phyloP scores from a whole-genome alignment of 2,888 invertebrate species.

The Scelioninae gen. 1 region DNA sequence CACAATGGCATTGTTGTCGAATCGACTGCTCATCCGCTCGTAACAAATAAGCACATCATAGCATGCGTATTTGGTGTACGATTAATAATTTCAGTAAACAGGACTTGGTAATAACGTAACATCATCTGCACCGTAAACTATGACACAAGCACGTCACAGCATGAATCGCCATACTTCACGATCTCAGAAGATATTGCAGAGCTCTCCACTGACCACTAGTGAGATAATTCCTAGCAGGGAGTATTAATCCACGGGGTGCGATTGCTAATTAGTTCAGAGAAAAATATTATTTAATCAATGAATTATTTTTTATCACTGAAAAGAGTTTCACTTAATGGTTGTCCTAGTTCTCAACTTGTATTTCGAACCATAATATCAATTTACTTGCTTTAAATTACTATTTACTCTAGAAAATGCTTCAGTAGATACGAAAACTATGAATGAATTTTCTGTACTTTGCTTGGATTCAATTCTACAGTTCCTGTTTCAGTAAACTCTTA shows the following conservation, averaged over 20 bases:
- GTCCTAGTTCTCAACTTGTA: no score
- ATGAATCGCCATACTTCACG: conserved; percentile 50
- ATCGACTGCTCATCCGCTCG: conserved; percentile 37
- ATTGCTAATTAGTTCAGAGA: conserved; percentile 14
- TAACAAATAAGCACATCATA: conserved; percentile 34
- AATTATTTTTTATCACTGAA: not conserved
- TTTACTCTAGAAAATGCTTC: no score
- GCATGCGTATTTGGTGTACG: conserved; percentile 49
- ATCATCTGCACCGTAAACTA: conserved; percentile 45
- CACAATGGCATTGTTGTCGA: conserved; percentile 43
- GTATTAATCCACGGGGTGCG: conserved; percentile 18
- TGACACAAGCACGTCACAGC: conserved; percentile 51
- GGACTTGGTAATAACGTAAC: conserved; percentile 28
- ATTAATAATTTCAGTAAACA: conserved; percentile 42
- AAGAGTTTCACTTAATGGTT: no score
- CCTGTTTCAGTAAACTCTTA: no score
- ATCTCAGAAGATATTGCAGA: conserved; percentile 44
- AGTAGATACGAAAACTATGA: no score
- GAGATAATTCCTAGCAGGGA: conserved; percentile 43
- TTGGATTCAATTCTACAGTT: no score
- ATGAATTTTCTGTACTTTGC: no score
- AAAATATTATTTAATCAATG: no score
- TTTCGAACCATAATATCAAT: no score
- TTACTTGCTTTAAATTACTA: no score
- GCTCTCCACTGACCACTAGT: conserved; percentile 40